These are phyloP conservation scores for Meghimatium bilineatum DNA, from an alignment of 2,888 invertebrate species.

Conservation along the genomic window DNA sequence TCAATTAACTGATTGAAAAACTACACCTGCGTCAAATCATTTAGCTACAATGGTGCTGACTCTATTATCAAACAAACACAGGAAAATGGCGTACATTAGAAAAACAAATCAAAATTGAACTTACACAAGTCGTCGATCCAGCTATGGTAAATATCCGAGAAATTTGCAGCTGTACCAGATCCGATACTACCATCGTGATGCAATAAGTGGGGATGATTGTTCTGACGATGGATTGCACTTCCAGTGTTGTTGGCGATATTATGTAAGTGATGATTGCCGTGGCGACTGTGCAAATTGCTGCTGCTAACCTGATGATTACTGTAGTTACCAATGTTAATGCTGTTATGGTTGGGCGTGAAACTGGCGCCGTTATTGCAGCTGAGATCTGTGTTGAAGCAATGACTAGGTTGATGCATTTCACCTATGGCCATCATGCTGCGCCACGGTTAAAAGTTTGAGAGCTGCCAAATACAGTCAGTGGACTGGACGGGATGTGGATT, in stretches of 20 bases:
- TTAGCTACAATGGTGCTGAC: no score
- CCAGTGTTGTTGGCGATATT: neutral
- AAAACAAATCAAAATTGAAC: neutral
- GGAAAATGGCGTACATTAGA: neutral
- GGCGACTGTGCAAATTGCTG: neutral
- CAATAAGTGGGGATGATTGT: neutral
- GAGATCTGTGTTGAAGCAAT: constrained; percentile 13
- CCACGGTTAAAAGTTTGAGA: neutral
- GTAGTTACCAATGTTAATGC: neutral
- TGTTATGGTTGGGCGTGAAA: neutral
- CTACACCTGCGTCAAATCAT: no score
- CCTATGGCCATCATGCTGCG: constrained; percentile 41
- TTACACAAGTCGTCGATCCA: constrained; percentile 44
- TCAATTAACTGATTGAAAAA: no score
- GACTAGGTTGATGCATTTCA: constrained; percentile 37
- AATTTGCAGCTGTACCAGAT: neutral
- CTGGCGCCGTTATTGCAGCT: neutral
- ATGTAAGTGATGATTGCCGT: neutral
- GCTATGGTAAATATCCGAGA: constrained; percentile 42
- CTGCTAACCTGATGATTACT: neutral
- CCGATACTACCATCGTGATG: neutral
- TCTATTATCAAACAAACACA: no score
- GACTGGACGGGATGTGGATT: neutral
- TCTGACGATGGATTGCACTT: neutral
- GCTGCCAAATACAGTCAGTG: neutral